These are phyloP conservation scores for Axis porcinus DNA, from an alignment of 2,113 vertebrate genomes.

Conservation along the genomic window DNA sequence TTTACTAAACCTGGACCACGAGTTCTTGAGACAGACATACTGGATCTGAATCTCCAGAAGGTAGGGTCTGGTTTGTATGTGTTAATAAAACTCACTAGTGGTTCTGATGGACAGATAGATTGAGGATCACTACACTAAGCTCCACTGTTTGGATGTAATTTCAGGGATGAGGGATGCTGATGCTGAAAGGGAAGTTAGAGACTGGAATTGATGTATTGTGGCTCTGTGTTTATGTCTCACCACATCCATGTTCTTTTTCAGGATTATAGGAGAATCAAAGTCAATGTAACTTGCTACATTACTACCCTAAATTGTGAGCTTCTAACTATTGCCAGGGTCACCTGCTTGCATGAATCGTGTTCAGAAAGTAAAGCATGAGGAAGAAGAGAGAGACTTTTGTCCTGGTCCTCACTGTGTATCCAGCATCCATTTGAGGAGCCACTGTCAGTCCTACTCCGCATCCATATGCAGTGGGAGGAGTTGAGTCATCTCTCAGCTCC, in stretches of 20 bases:
- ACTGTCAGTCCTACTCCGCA: background rate
- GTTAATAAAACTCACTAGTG: background rate
- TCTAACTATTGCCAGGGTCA: background rate
- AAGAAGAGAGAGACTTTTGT: background rate
- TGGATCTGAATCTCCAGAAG: background rate
- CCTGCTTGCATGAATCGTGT: background rate
- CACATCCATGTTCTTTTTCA: conserved; percentile 37
- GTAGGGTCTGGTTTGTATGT: background rate
- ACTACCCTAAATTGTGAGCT: background rate
- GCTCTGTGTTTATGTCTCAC: conserved; percentile 52
- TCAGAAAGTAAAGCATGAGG: background rate
- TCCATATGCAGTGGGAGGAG: too few relatives aligned
- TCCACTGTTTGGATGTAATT: background rate
- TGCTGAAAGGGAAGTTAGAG: background rate
- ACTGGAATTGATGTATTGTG: background rate
- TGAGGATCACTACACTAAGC: background rate
- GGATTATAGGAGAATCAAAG: background rate
- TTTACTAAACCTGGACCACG: background rate
- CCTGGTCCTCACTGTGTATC: background rate
- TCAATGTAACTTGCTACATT: background rate
- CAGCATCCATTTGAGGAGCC: background rate
- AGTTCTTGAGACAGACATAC: background rate
- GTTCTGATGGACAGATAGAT: background rate
- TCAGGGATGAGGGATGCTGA: background rate
- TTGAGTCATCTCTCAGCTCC: background rate